These are phyloP conservation scores for Apamea anceps DNA, from an alignment of 2,888 invertebrate species.

Conservation along the genomic window DNA sequence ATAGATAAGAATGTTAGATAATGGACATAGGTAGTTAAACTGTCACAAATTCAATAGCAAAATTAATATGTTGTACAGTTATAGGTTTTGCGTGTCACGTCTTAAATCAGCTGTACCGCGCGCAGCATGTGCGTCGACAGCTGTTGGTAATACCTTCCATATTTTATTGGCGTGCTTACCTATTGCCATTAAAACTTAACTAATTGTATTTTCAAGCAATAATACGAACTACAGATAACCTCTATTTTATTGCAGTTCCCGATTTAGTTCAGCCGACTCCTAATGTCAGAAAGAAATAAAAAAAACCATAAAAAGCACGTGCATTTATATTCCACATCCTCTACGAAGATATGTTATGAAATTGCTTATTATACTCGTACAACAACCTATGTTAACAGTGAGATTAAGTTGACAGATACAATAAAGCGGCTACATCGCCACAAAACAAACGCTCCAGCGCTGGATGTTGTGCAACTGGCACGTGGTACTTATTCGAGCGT, in stretches of 20 bases:
- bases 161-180: slow-evolving; percentile 26
- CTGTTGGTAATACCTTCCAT: slow-evolving; percentile 15
- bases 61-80: slow-evolving; percentile 17
- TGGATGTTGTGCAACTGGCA: slow-evolving; percentile 51
- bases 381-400: not conserved
- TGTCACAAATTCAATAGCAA: slow-evolving; percentile 19
- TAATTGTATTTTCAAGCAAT: slow-evolving; percentile 6
- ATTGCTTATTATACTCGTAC: not conserved
- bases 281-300: not conserved
- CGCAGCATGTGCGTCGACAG: slow-evolving; percentile 5
- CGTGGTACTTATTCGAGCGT: slow-evolving; percentile 50
- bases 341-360: not conserved
- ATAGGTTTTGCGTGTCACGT: not conserved
- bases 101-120: not conserved
- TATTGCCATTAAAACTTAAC: slow-evolving; percentile 10
- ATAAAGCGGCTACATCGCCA: slow-evolving; percentile 15
- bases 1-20: slow-evolving; percentile 38
- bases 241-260: not conserved
- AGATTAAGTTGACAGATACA: slow-evolving; percentile 8
- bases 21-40: slow-evolving; percentile 5
- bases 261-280: not conserved
- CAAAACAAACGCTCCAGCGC: slow-evolving; percentile 21
- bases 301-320: not conserved
- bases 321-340: not conserved
- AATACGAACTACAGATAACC: not conserved